Conservation (phyloP, 1,140 invertebrate species). For the Mamestra configurata region DNA sequence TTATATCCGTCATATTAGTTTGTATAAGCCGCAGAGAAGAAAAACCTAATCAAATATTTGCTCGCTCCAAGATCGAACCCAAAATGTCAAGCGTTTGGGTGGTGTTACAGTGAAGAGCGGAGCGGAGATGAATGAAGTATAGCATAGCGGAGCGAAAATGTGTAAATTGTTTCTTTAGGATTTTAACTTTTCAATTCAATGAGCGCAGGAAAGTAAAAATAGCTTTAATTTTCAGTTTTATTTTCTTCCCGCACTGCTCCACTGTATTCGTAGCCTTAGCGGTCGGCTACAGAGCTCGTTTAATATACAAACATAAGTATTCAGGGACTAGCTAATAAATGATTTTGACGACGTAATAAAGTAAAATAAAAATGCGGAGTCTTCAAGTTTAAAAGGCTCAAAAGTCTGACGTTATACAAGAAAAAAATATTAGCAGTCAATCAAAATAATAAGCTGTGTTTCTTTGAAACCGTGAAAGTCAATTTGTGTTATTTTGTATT, state of each 20-base stretch:
- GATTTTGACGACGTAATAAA: slow-evolving; percentile 4
- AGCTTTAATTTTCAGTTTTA: neutral
- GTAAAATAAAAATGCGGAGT: neutral
- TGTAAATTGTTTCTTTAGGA: neutral
- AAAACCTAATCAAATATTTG: slow-evolving; percentile 38
- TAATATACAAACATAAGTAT: slow-evolving; percentile 8
- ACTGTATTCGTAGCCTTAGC: neutral
- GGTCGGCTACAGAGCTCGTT: slow-evolving; percentile 2
- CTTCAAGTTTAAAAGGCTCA: neutral
- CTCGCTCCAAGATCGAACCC: slow-evolving; percentile 12
- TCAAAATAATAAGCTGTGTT: slow-evolving; percentile 26
- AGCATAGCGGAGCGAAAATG: neutral
- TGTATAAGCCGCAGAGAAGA: slow-evolving; percentile 31
- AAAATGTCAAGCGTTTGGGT: slow-evolving; percentile 27
- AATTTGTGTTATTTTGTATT: neutral
- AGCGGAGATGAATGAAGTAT: neutral
- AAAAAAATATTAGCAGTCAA: slow-evolving; percentile 17
- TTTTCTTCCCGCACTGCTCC: neutral
- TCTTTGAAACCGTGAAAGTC: neutral
- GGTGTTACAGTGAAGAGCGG: neutral
- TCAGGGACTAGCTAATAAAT: slow-evolving; percentile 19
- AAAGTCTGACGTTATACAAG: neutral
- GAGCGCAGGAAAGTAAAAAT: neutral
- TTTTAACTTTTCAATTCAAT: neutral
- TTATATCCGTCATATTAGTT: slow-evolving; percentile 36